phyloP scores from a whole-genome alignment of 1,140 invertebrate species.

The Tribolium castaneum region DNA sequence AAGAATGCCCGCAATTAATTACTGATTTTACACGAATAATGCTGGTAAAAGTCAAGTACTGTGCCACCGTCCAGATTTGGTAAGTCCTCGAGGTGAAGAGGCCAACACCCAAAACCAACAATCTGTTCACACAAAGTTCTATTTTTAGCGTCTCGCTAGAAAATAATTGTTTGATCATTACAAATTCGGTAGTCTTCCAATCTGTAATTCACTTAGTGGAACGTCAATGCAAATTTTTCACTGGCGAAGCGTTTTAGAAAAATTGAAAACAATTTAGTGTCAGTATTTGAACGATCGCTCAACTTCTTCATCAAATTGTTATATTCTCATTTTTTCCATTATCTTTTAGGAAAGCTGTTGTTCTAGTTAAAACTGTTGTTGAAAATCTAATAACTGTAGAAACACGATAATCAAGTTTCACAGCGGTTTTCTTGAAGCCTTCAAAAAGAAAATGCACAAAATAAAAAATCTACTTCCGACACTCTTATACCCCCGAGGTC shows the following conservation, averaged over 20 bases:
- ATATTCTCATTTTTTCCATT: neutral
- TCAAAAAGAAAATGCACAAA: neutral
- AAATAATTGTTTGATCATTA: neutral
- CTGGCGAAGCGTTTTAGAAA: neutral
- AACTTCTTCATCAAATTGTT: neutral
- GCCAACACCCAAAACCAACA: neutral
- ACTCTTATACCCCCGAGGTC: neutral
- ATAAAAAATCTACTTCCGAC: neutral
- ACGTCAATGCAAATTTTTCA: neutral
- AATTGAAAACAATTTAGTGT: neutral
- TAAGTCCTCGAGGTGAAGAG: neutral
- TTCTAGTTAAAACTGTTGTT: neutral
- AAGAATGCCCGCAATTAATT: neutral
- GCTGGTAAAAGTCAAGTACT: no score
- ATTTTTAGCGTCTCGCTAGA: neutral
- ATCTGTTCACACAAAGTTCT: neutral
- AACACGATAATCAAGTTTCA: neutral
- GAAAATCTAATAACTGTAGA: neutral
- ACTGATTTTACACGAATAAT: no score
- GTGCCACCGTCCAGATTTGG: neutral
- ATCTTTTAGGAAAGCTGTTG: neutral
- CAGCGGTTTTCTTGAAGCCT: neutral
- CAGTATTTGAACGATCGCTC: neutral
- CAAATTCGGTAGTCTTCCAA: neutral
- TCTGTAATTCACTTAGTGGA: neutral